These are phyloP conservation scores for Cynopterus sphinx DNA, from an alignment of 2,797 vertebrate species.

Conservation along the genomic window DNA sequence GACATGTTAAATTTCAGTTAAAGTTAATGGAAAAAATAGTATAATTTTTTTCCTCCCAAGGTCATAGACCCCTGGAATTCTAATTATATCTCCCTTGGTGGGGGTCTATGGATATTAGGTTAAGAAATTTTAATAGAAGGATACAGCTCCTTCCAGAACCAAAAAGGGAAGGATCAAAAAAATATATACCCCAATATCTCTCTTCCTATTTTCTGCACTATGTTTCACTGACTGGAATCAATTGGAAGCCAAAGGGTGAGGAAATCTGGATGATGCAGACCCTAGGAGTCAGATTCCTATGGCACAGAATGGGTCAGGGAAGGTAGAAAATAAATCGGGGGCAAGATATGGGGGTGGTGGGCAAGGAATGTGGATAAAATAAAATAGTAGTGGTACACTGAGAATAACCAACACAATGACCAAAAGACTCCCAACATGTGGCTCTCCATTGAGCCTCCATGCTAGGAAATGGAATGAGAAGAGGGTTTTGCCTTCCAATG, in stretches of 20 bases:
- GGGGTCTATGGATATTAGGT: background rate
- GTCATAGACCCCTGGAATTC: background rate
- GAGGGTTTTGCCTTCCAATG: background rate
- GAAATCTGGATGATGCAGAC: background rate
- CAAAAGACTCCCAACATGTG: background rate
- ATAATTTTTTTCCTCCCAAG: background rate
- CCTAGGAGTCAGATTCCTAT: background rate
- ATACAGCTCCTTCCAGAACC: background rate
- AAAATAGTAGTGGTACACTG: no score
- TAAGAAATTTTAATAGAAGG: background rate
- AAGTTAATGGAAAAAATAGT: background rate
- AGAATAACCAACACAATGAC: no score
- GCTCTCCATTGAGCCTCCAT: background rate
- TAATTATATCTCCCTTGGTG: background rate
- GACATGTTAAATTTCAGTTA: background rate
- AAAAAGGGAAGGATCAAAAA: background rate
- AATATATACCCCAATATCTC: background rate
- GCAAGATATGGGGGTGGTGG: fast-evolving
- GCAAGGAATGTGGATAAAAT: background rate
- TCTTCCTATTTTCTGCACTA: background rate
- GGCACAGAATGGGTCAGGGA: fast-evolving
- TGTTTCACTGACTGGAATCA: background rate
- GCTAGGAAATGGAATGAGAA: background rate
- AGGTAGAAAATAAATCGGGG: fast-evolving
- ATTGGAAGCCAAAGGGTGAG: background rate